These are phyloP conservation scores for Drosophila mimetica DNA, from an alignment of 2,888 invertebrate species.

Conservation along the genomic window DNA sequence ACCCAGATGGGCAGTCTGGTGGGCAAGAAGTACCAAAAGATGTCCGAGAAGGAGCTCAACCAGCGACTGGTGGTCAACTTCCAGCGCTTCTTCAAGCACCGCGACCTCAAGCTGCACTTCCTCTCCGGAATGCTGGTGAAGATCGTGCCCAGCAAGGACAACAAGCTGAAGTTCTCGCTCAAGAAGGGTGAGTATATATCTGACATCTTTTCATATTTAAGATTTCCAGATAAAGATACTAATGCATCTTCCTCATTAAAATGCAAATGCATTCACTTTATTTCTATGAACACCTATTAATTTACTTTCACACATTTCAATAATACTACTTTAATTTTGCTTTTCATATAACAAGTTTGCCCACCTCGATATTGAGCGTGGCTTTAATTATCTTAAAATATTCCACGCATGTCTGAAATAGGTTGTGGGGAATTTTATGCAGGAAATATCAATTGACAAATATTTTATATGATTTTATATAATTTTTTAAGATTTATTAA, in stretches of 20 bases:
- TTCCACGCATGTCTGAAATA: conserved; percentile 9
- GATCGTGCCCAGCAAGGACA: conserved; percentile 85
- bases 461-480: too few species aligned
- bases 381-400: conserved; percentile 18
- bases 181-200: conserved; percentile 78
- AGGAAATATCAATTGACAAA: conserved; percentile 6
- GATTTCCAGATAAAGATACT: background rate
- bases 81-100: conserved; percentile 85
- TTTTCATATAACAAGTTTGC: conserved; percentile 14
- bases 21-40: conserved; percentile 85
- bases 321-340: background rate
- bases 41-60: conserved; percentile 85
- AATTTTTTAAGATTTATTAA: too few species aligned
- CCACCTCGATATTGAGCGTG: background rate
- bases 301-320: conserved; percentile 22
- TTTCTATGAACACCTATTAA: conserved; percentile 5
- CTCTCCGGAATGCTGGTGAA: conserved; percentile 86
- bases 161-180: conserved; percentile 85
- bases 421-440: background rate
- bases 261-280: conserved; percentile 8
- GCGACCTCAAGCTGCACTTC: conserved; percentile 85
- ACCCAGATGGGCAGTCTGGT: conserved; percentile 76
- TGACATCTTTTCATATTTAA: background rate
- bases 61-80: conserved; percentile 85
- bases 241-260: background rate